Conservation (phyloP, 2,888 invertebrate species). For the Hydriomena furcata region DNA sequence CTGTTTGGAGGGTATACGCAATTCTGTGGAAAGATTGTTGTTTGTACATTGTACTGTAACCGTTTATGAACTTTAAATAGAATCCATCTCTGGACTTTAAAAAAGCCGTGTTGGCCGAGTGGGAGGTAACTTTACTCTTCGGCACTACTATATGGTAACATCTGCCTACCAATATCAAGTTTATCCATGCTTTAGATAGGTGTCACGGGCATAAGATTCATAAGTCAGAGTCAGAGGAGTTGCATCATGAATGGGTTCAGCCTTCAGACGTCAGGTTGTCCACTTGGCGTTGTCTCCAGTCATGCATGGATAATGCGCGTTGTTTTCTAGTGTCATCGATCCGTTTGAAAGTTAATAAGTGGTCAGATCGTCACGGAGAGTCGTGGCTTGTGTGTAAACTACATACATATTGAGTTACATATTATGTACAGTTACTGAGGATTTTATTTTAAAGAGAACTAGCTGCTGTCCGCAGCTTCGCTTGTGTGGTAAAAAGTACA, state of each 20-base stretch:
- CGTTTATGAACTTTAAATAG: conserved; percentile 15
- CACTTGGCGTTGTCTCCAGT: conserved; percentile 45
- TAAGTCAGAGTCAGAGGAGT: no score
- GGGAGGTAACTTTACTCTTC: no score
- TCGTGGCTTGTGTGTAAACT: conserved; percentile 16
- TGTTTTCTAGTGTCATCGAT: conserved; percentile 38
- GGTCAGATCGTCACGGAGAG: conserved; percentile 23
- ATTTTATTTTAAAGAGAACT: no score
- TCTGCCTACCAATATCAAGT: no score
- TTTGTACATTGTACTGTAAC: no score
- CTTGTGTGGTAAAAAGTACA: no score
- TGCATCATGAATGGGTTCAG: background rate
- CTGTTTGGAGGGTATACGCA: conserved; percentile 8
- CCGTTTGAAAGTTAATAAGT: conserved; percentile 31
- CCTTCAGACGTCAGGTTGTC: conserved; percentile 21
- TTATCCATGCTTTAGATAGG: no score
- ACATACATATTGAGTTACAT: conserved; percentile 8
- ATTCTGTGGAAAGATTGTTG: conserved; percentile 19
- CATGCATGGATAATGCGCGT: conserved; percentile 51
- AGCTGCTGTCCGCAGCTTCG: no score
- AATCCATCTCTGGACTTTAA: background rate
- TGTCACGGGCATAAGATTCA: no score
- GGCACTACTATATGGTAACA: no score
- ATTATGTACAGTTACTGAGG: background rate
- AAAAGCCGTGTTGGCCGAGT: no score